Percentiles rank a stretch among this genome's conserved stretches.
phyloP scores from a whole-genome alignment of 2,797 vertebrate genomes.

The Hoplostethus mediterraneus region DNA sequence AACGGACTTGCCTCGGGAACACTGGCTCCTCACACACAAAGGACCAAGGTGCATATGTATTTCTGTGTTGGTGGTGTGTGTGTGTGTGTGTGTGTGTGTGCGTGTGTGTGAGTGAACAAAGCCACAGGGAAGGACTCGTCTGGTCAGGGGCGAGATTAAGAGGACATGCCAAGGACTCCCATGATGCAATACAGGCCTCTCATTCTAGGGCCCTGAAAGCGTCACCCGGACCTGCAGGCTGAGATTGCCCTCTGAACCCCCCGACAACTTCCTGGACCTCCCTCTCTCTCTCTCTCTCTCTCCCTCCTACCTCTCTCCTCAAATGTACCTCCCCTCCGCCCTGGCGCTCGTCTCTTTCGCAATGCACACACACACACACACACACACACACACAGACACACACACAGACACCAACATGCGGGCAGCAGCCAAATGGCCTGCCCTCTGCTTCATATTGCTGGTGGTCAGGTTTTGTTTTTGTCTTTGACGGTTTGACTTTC shows the following conservation, averaged over 20 bases:
- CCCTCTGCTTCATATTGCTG: slow-evolving; percentile 81
- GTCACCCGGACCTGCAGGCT: slow-evolving; percentile 69
- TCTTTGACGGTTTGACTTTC: slow-evolving; percentile 83
- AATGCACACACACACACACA: slow-evolving; percentile 3
- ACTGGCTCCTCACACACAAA: slow-evolving; percentile 42
- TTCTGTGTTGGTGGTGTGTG: not conserved
- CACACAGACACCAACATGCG: slow-evolving; percentile 54
- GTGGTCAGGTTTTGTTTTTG: slow-evolving; percentile 84
- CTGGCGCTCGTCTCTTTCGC: slow-evolving; percentile 47
- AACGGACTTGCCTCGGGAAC: slow-evolving; percentile 21
- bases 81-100: slow-evolving; percentile 31
- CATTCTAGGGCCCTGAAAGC: slow-evolving; percentile 54
- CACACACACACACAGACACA: slow-evolving; percentile 23
- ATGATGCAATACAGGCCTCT: slow-evolving; percentile 71
- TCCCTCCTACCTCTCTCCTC: slow-evolving; percentile 42
- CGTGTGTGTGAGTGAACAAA: slow-evolving; percentile 28
- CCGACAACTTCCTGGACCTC: slow-evolving; percentile 64
- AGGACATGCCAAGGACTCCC: slow-evolving; percentile 79
- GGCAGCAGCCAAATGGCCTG: slow-evolving; percentile 80
- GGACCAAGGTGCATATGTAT: slow-evolving; percentile 52
- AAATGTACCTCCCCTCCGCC: slow-evolving; percentile 43
- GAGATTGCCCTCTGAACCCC: slow-evolving; percentile 72
- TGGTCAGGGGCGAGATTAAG: slow-evolving; percentile 74
- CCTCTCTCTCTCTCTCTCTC: slow-evolving; percentile 17
- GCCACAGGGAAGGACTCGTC: slow-evolving; percentile 68